These are phyloP conservation scores for Panonychus citri DNA, from an alignment of 1,140 invertebrate genomes.

Conservation along the genomic window DNA sequence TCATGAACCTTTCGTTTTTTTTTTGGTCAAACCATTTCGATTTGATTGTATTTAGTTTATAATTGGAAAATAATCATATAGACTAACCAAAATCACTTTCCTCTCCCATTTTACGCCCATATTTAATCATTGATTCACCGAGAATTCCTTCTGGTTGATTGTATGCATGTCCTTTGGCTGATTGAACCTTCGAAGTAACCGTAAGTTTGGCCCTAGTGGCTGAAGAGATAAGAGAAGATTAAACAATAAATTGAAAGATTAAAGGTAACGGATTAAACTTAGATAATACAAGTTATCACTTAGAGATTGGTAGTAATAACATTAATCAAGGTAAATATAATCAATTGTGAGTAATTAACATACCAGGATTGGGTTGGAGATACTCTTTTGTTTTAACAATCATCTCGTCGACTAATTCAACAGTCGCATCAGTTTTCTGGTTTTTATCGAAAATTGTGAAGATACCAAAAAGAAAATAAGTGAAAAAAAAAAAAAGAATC, in stretches of 20 bases:
- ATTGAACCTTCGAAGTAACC: slow-evolving; percentile 34
- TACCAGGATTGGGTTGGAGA: slow-evolving; percentile 84
- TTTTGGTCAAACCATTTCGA: background rate
- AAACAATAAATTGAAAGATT: slow-evolving; percentile 1
- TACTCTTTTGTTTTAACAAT: slow-evolving; percentile 94
- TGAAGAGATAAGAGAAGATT: background rate
- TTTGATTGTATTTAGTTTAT: background rate
- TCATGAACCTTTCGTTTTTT: background rate
- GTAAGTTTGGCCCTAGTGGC: slow-evolving; percentile 17
- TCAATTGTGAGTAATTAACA: background rate
- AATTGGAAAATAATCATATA: background rate
- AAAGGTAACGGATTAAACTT: background rate
- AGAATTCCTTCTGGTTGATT: slow-evolving; percentile 93
- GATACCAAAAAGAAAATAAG: too few species aligned
- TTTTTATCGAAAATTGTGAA: too few species aligned
- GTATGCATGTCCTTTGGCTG: slow-evolving; percentile 45
- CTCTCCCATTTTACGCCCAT: slow-evolving; percentile 84
- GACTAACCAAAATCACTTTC: slow-evolving; percentile 58
- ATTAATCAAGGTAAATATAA: too few species aligned
- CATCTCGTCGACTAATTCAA: slow-evolving; percentile 80
- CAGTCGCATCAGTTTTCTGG: slow-evolving; percentile 90
- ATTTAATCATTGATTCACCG: slow-evolving; percentile 85
- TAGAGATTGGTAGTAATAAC: too few species aligned
- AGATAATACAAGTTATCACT: slow-evolving; percentile 2
- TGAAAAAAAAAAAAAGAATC: slow-evolving; percentile 9